Evolutionary conservation across 2,797 vertebrate species (phyloP), one percentile per base, ranked within the genome.

Genomic region (Halcyon chelicuti): DNA sequence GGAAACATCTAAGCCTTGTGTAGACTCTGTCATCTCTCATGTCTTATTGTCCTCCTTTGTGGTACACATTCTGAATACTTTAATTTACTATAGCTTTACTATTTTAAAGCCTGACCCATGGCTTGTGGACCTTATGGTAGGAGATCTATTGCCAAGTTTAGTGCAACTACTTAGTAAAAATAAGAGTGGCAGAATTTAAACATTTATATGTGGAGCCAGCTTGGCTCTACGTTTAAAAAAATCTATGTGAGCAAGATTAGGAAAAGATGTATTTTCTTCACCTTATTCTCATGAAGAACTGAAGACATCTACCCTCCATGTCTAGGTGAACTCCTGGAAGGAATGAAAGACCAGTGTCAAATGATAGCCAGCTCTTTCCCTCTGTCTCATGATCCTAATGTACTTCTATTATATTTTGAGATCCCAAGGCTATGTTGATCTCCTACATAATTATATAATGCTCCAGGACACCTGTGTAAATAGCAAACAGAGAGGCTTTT

Each of bases 391-490:
- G 74, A 79, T 87, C 52, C 67, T 67, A 79, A 61, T 42, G 72
- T 77, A 79, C 74, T 96, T 94, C 78, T 81, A 88, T 84, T 93
- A 93, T 94, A 87, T 68, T 76, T 78, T 46, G 63, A 87, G 88
- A 91, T 96, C 91, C 86, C 85, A 25, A 93, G 92, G 84, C 92
- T 74, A 49, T 90, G 84, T 79, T 93, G 94, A 92, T 96, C 75
- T 91, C 90, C 76, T 92, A 77, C 57, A 49, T 87, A 95, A 95
- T 95, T 96, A 83, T 91, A 93, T 79, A 94, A 93, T 96, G 86
- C 86, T 95, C 61, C 78, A 85, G 89, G 94, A 96, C 96, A 96
- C 94, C 95, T 95, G 94, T 96, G 86, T 93, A 96, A 94, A 95
- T 92, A 96, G 88, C 92, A 93, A 96, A 96, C 76, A 96, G 75